A percentile compares a stretch with the other conserved stretches of the same genome.
phyloP scores from a whole-genome alignment of 92 coral and sea anemone species.

The Zoanthus solanderi region DNA sequence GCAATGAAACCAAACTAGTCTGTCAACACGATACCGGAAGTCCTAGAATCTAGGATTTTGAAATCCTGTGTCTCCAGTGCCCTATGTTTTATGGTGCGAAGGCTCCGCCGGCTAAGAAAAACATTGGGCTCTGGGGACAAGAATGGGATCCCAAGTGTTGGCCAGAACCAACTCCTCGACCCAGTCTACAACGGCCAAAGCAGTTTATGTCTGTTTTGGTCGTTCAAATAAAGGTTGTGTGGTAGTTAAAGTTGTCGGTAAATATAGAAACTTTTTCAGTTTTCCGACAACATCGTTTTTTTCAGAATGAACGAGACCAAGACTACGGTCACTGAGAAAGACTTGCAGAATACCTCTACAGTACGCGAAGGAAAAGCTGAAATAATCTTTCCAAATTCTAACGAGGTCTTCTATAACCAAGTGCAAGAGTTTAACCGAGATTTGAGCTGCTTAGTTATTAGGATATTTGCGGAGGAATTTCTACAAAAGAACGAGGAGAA shows the following conservation, averaged over 20 bases:
- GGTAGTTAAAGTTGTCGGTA: background rate
- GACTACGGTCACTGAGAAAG: constrained; percentile 30
- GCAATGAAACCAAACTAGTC: too few species aligned
- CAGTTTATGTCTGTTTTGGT: background rate
- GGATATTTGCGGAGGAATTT: constrained; percentile 73
- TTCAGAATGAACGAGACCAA: constrained; percentile 11
- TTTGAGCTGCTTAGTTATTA: constrained; percentile 85
- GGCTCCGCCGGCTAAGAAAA: too few species aligned
- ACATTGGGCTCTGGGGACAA: too few species aligned
- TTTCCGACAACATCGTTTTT: background rate
- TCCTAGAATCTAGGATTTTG: too few species aligned
- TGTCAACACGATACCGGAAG: too few species aligned
- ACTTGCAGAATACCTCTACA: constrained; percentile 24
- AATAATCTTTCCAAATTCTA: constrained; percentile 82
- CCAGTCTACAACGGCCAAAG: background rate
- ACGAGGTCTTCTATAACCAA: constrained; percentile 94
- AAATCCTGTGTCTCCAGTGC: too few species aligned
- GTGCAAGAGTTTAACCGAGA: constrained; percentile 99
- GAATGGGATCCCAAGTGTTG: too few species aligned
- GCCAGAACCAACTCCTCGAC: background rate
- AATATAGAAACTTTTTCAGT: background rate
- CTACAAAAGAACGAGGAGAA: constrained; percentile 60
- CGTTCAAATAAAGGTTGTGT: background rate
- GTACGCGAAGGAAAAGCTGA: constrained; percentile 96
- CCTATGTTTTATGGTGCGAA: too few species aligned